phyloP scores from a whole-genome alignment of 2,113 vertebrate genomes.

The Charadrius vociferus region DNA sequence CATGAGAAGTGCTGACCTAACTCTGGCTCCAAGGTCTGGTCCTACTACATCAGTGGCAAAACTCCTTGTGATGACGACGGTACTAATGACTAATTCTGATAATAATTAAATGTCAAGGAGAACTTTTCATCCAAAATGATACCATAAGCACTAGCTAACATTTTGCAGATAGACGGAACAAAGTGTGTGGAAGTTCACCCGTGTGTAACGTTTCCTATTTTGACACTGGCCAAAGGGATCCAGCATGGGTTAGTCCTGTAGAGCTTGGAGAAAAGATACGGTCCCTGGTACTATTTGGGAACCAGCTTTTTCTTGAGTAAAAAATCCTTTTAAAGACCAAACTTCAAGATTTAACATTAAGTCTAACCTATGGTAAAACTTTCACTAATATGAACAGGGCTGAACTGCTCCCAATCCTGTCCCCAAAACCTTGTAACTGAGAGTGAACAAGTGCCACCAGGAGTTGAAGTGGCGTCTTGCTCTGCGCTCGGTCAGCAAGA shows the following conservation, averaged over 20 bases:
- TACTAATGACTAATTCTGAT: slow-evolving; percentile 43
- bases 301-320: neutral
- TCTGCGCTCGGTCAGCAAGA: neutral
- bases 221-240: neutral
- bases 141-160: neutral
- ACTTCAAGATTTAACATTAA: neutral
- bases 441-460: neutral
- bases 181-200: neutral
- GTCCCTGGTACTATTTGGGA: neutral
- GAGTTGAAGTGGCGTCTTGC: neutral
- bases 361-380: neutral
- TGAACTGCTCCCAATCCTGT: neutral
- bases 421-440: neutral
- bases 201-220: neutral
- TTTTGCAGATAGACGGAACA: neutral
- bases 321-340: neutral
- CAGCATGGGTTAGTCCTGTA: neutral
- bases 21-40: neutral
- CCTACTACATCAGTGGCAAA: neutral
- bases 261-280: neutral
- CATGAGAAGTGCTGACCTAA: neutral
- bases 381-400: neutral
- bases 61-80: neutral
- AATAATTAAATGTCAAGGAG: slow-evolving; percentile 32
- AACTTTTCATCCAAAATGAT: slow-evolving; percentile 15